A percentile compares a stretch with the other conserved stretches of the same genome.
Evolutionary conservation across 2,888 invertebrate genomes (phyloP).

Genomic region (Eremobia ochroleuca): DNA sequence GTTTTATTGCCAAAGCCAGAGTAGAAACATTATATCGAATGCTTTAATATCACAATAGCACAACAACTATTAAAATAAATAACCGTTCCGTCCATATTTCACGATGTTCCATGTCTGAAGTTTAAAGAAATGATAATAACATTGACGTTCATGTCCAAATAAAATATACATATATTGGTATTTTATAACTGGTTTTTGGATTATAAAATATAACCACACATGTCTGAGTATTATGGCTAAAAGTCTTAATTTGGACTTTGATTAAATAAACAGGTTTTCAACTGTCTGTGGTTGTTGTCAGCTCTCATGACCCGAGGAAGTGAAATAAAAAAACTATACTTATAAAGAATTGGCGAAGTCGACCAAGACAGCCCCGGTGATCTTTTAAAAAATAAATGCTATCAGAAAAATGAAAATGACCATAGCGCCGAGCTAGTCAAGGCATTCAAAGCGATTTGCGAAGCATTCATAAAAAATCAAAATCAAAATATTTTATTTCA

Average conservation of each 20-base stretch:
- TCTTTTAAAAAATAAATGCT: background rate
- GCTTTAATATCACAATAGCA: conserved; percentile 6
- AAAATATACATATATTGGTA: conserved; percentile 18
- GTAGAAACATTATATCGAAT: conserved; percentile 7
- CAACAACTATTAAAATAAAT: conserved; percentile 18
- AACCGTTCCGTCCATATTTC: conserved; percentile 38
- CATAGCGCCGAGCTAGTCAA: background rate
- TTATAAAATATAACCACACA: background rate
- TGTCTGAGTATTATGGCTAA: background rate
- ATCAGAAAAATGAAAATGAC: background rate
- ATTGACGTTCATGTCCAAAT: conserved; percentile 32
- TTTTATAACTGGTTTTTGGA: conserved; percentile 38
- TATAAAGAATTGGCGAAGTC: background rate
- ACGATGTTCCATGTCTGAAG: background rate
- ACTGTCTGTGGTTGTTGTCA: background rate
- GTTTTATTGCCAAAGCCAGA: conserved; percentile 9
- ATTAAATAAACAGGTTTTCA: background rate
- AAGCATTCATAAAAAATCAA: too few relatives aligned
- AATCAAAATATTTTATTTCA: too few relatives aligned
- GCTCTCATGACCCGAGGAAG: background rate
- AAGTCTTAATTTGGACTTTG: background rate
- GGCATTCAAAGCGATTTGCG: background rate
- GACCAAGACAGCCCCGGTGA: background rate
- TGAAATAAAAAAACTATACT: background rate
- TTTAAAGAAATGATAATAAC: conserved; percentile 35